Evolutionary conservation across 2,888 invertebrate species (phyloP).

Genomic region (Rosalia funebris): DNA sequence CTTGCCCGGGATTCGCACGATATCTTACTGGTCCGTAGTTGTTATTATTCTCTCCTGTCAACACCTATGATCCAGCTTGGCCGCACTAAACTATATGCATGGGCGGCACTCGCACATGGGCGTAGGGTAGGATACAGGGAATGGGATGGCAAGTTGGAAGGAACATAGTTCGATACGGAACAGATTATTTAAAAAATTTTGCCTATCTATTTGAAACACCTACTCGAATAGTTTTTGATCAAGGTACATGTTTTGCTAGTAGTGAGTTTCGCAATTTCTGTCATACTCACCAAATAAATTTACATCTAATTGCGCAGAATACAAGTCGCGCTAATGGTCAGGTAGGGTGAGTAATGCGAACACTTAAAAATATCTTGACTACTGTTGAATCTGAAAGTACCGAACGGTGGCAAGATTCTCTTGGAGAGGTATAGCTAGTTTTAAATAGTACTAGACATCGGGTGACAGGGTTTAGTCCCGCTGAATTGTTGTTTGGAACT

Average conservation of each 20-base stretch:
- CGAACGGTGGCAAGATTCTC: constrained; percentile 8
- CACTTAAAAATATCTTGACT: constrained; percentile 17
- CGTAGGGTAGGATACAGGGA: no score
- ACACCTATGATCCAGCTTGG: no score
- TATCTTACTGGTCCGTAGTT: no score
- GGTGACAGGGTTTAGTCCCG: no score
- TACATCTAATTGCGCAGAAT: constrained; percentile 12
- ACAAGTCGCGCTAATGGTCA: constrained; percentile 18
- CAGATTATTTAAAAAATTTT: constrained; percentile 6
- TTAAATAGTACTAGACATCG: constrained; percentile 15
- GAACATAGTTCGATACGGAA: neutral
- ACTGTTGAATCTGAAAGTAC: constrained; percentile 9
- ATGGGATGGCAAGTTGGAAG: constrained; percentile 2
- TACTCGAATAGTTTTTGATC: constrained; percentile 8
- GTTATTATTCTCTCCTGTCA: constrained; percentile 25
- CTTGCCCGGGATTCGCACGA: no score
- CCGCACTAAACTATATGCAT: no score
- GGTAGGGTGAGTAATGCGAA: constrained; percentile 20
- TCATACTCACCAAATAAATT: constrained; percentile 1
- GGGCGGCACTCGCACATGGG: no score
- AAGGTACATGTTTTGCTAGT: constrained; percentile 19
- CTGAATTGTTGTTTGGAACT: no score
- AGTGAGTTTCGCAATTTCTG: constrained; percentile 14
- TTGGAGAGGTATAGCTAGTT: no score
- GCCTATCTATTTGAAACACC: constrained; percentile 12